A percentile compares a stretch with the other conserved stretches of the same genome.
Evolutionary conservation across 2,113 vertebrate genomes (phyloP).

Genomic region (Eudyptes chrysolophus): DNA sequence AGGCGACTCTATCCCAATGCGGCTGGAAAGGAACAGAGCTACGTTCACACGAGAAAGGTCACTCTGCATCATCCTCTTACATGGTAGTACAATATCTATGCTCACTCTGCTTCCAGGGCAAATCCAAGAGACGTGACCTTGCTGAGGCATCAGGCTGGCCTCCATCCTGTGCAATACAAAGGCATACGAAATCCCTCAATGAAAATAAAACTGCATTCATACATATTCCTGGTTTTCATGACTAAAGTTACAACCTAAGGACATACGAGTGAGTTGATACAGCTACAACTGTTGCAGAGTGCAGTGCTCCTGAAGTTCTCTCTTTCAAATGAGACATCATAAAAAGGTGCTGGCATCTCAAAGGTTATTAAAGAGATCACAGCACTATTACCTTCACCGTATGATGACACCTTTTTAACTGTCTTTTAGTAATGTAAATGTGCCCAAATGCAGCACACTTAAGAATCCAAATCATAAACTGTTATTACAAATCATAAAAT

Average conservation of each 20-base stretch:
- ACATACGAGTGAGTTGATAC: background rate
- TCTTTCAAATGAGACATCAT: background rate
- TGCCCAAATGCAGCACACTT: background rate
- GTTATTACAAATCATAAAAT: background rate
- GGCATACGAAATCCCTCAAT: background rate
- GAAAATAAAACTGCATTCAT: background rate
- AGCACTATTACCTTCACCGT: background rate
- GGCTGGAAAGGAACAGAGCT: background rate
- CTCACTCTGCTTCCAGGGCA: background rate
- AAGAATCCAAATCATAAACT: background rate
- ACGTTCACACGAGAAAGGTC: fast-evolving
- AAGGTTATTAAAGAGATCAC: background rate
- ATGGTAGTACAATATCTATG: fast-evolving
- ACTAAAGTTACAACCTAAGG: background rate
- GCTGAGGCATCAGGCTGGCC: background rate
- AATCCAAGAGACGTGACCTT: background rate
- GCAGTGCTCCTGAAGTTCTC: background rate
- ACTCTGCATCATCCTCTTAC: background rate
- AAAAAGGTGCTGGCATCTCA: background rate
- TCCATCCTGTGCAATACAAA: background rate
- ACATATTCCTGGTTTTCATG: background rate
- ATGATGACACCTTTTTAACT: background rate
- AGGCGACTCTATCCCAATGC: background rate
- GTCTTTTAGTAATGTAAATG: background rate
- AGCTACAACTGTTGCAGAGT: background rate